These are phyloP conservation scores for Avahi laniger DNA, from an alignment of 2,797 vertebrate species.

Conservation along the genomic window DNA sequence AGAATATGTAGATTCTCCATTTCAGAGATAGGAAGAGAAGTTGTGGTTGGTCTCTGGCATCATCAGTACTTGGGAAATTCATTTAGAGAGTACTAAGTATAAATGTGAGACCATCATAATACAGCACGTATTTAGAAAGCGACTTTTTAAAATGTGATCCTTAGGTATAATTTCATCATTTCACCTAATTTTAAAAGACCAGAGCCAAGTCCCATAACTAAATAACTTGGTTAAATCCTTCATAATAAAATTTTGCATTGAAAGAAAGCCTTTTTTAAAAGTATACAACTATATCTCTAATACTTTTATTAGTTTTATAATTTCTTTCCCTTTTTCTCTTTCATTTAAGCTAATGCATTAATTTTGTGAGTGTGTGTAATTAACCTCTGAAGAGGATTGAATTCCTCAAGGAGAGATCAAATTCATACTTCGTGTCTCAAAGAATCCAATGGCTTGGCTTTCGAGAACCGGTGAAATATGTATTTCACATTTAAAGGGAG, in stretches of 20 bases:
- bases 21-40: not conserved
- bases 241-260: not conserved
- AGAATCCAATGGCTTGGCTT: slow-evolving; percentile 23
- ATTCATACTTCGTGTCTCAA: not conserved
- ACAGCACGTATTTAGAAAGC: not conserved
- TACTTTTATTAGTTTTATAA: not conserved
- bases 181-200: not conserved
- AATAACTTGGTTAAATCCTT: not conserved
- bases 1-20: not conserved
- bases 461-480: slow-evolving; percentile 1
- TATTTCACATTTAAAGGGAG: slow-evolving; percentile 35
- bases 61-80: not conserved
- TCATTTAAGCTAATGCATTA: not conserved
- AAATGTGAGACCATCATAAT: not conserved
- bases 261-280: not conserved
- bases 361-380: not conserved
- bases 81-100: not conserved
- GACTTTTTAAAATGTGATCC: not conserved
- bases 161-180: not conserved
- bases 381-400: slow-evolving; percentile 12
- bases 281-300: not conserved
- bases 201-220: not conserved
- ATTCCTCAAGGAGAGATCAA: slow-evolving; percentile 27
- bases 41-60: not conserved
- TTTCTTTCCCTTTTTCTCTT: not conserved